Conservation (phyloP, 1,140 invertebrate species). For the Microplitis mediator region DNA sequence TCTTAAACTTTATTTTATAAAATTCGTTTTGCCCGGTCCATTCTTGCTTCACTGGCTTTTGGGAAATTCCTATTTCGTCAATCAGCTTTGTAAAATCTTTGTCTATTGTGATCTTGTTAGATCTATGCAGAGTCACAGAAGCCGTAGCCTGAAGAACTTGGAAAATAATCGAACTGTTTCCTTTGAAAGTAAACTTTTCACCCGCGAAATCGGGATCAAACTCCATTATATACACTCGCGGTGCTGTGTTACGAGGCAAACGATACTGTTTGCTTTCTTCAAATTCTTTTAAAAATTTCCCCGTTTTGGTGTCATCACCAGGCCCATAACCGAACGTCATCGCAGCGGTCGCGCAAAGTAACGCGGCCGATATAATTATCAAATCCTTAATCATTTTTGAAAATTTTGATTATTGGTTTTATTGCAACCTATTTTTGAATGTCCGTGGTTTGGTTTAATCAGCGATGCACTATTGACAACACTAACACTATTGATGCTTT, state of each 20-base stretch:
- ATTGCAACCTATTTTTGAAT: too few species aligned
- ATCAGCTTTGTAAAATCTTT: conserved; percentile 23
- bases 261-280: conserved; percentile 9
- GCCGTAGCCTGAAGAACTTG: conserved; percentile 18
- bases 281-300: background rate
- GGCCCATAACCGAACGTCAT: background rate
- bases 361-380: background rate
- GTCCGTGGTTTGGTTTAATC: too few species aligned
- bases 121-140: conserved; percentile 25
- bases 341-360: background rate
- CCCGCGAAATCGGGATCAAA: conserved; percentile 28
- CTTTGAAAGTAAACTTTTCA: conserved; percentile 30
- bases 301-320: background rate
- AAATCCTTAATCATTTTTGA: background rate
- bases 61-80: background rate
- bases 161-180: conserved; percentile 21
- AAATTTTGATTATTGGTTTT: too few species aligned
- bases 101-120: conserved; percentile 18
- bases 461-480: too few species aligned
- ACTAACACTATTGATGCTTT: too few species aligned
- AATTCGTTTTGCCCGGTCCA: conserved; percentile 16
- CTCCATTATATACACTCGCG: conserved; percentile 23
- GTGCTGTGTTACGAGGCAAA: conserved; percentile 26
- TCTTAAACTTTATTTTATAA: conserved; percentile 17
- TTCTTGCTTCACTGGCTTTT: conserved; percentile 9